Percentiles rank a stretch among this genome's conserved stretches.
phyloP scores from a whole-genome alignment of 2,113 vertebrate genomes.

The Felis catus region F.catus_Fca126_mat1.0 CM031426.1:55679001-55679500 shows the following conservation, averaged over 20 bases:
- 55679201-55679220: neutral
- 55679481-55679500: no score
- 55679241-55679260: neutral
- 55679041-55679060: neutral
- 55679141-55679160: neutral
- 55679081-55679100: neutral
- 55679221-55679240: neutral
- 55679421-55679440: neutral
- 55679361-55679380: neutral
- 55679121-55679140: neutral
- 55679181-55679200: neutral
- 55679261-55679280: neutral
- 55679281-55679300: neutral
- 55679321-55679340: neutral
- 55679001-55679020: neutral
- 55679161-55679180: conserved; percentile 7
- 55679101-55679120: neutral
- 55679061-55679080: neutral
- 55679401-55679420: neutral
- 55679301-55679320: neutral
- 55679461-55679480: no score
- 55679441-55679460: no score
- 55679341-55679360: neutral
- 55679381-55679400: neutral
- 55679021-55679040: neutral